These are phyloP conservation scores for Phylloscopus trochiloides DNA, from an alignment of 2,113 vertebrate species.

Conservation along the genomic window DNA sequence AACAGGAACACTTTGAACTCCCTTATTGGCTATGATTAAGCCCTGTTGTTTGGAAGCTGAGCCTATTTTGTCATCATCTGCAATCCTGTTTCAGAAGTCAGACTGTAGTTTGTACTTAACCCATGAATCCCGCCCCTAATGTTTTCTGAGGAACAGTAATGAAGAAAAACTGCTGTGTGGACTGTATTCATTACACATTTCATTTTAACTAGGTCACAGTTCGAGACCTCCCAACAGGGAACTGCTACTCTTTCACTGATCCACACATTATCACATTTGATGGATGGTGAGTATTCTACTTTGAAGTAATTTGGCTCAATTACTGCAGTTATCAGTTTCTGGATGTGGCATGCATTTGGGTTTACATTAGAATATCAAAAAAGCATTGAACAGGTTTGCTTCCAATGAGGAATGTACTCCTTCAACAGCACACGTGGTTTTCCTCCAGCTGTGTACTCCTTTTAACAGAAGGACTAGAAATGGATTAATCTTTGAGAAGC, in stretches of 20 bases:
- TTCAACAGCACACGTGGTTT: background rate
- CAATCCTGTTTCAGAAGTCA: slow-evolving; percentile 59
- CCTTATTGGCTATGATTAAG: slow-evolving; percentile 55
- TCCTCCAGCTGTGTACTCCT: background rate
- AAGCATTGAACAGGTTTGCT: background rate
- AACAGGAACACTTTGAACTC: slow-evolving; percentile 43
- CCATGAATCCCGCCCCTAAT: slow-evolving; percentile 43
- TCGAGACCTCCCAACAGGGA: slow-evolving; percentile 79
- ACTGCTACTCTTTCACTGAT: slow-evolving; percentile 81
- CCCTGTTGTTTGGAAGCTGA: slow-evolving; percentile 52
- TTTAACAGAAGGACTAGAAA: slow-evolving; percentile 17
- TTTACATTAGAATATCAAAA: slow-evolving; percentile 35
- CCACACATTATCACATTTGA: slow-evolving; percentile 82
- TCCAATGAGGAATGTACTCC: slow-evolving; percentile 25
- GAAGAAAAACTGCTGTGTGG: slow-evolving; percentile 48
- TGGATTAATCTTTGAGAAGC: background rate
- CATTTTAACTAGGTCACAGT: slow-evolving; percentile 80
- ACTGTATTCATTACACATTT: slow-evolving; percentile 64
- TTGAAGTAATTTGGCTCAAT: slow-evolving; percentile 39
- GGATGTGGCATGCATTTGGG: slow-evolving; percentile 18
- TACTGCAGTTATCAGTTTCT: slow-evolving; percentile 22
- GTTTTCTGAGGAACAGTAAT: slow-evolving; percentile 47
- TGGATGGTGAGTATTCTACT: slow-evolving; percentile 73
- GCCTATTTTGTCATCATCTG: background rate
- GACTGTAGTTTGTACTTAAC: slow-evolving; percentile 60